Percentiles rank a stretch among this genome's conserved stretches.
phyloP scores from a whole-genome alignment of 2,888 invertebrate species.

The Cheilosia vernalis region DNA sequence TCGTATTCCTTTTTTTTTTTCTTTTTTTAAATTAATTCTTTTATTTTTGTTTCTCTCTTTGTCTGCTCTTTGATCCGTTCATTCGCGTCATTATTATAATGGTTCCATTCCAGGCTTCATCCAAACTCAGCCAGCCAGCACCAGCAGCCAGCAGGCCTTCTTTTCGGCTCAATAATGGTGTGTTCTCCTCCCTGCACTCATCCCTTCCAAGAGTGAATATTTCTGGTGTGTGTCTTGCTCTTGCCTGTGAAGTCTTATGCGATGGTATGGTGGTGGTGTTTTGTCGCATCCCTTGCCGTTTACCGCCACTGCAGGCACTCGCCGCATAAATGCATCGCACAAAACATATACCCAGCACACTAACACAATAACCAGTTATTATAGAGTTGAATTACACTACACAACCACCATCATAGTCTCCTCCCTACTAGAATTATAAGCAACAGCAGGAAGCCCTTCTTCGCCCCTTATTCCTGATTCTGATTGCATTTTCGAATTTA shows the following conservation, averaged over 20 bases:
- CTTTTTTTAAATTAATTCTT: conserved; percentile 54
- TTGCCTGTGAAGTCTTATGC: conserved; percentile 19
- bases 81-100: conserved; percentile 72
- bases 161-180: conserved; percentile 70
- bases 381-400: conserved; percentile 48
- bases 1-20: conserved; percentile 8
- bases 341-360: conserved; percentile 36
- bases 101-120: conserved; percentile 59
- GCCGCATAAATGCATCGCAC: conserved; percentile 41
- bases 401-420: conserved; percentile 43
- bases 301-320: conserved; percentile 43
- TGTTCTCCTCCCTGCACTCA: conserved; percentile 50
- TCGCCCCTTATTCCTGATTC: conserved; percentile 73
- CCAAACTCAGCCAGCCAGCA: conserved; percentile 55
- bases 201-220: conserved; percentile 43
- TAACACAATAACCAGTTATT: conserved; percentile 73
- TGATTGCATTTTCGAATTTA: conserved; percentile 72
- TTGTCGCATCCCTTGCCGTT: conserved; percentile 71
- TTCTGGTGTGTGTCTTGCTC: background rate
- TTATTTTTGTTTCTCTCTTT: conserved; percentile 59
- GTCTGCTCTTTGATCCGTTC: conserved; percentile 63
- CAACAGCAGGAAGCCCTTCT: conserved; percentile 68
- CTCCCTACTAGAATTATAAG: conserved; percentile 26
- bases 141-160: conserved; percentile 66
- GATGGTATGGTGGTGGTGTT: conserved; percentile 54